Percentiles rank a stretch among this genome's conserved stretches.
Conservation (phyloP, 2,113 vertebrate species). For the Stercorarius parasiticus region DNA sequence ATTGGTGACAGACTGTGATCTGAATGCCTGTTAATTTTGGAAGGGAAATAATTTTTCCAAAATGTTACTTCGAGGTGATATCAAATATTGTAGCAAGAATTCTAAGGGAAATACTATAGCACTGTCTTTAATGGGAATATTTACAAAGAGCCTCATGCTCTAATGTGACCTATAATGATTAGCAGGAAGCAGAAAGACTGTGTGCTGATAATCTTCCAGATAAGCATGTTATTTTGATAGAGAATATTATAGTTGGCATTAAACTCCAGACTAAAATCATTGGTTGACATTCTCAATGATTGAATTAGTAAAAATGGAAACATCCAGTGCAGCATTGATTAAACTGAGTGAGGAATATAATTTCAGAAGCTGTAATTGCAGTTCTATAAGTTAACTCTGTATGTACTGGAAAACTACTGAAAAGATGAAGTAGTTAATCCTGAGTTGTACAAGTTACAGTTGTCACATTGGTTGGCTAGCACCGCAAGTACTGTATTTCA, state of each 20-base stretch:
- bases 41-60: neutral
- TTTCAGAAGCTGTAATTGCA: slow-evolving; percentile 52
- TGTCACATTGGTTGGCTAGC: neutral
- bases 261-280: slow-evolving; percentile 14
- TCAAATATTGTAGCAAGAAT: neutral
- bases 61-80: neutral
- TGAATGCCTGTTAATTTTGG: neutral
- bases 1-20: neutral
- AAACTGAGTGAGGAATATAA: slow-evolving; percentile 25
- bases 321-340: slow-evolving; percentile 44
- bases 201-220: slow-evolving; percentile 30
- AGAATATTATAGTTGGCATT: slow-evolving; percentile 40
- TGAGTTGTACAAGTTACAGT: neutral
- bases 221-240: slow-evolving; percentile 45
- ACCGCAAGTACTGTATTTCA: neutral
- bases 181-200: slow-evolving; percentile 29
- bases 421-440: neutral
- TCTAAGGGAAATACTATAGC: neutral
- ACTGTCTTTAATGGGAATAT: neutral
- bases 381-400: slow-evolving; percentile 13
- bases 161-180: neutral
- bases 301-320: slow-evolving; percentile 66
- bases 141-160: neutral
- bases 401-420: slow-evolving; percentile 13
- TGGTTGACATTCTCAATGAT: slow-evolving; percentile 49